A percentile compares a stretch with the other conserved stretches of the same genome.
Evolutionary conservation across 2,888 invertebrate species (phyloP).

Genomic region (Drosophila kambysellisi): DNA sequence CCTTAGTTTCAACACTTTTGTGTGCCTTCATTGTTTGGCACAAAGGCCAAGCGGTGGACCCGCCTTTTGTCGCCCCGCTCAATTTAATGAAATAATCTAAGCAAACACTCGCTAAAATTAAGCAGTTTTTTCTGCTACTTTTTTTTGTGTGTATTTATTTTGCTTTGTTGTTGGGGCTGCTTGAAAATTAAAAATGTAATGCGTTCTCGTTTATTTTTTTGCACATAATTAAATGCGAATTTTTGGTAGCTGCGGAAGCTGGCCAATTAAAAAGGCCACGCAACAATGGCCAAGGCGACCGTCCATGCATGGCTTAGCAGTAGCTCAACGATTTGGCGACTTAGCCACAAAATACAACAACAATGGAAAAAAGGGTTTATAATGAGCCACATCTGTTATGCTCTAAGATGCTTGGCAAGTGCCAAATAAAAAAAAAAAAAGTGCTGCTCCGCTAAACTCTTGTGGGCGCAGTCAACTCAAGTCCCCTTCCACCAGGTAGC

Average conservation of each 20-base stretch:
- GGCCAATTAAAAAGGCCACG: slow-evolving; percentile 78
- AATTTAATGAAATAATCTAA: slow-evolving; percentile 82
- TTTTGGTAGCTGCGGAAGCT: slow-evolving; percentile 44
- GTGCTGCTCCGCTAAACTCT: slow-evolving; percentile 28
- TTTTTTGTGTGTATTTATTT: slow-evolving; percentile 16
- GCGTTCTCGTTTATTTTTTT: slow-evolving; percentile 39
- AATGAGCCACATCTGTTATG: slow-evolving; percentile 57
- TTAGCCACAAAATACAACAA: slow-evolving; percentile 22
- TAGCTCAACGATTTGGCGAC: slow-evolving; percentile 24
- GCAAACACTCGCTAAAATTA: slow-evolving; percentile 79
- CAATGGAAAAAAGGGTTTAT: slow-evolving; percentile 32
- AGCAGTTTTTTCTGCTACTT: slow-evolving; percentile 56
- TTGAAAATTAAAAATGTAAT: slow-evolving; percentile 75
- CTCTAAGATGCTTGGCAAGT: slow-evolving; percentile 33
- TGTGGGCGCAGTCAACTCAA: slow-evolving; percentile 40
- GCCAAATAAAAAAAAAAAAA: slow-evolving; percentile 18
- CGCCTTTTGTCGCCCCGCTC: slow-evolving; percentile 69
- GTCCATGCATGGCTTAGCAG: slow-evolving; percentile 69
- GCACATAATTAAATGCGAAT: slow-evolving; percentile 74
- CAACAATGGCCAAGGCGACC: slow-evolving; percentile 71
- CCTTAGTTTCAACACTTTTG: slow-evolving; percentile 72
- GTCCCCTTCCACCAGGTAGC: slow-evolving; percentile 45
- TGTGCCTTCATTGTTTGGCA: slow-evolving; percentile 71
- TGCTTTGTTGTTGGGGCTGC: slow-evolving; percentile 27
- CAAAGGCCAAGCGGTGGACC: slow-evolving; percentile 57